These are phyloP conservation scores for Bombus soroeensis DNA, from an alignment of 1,140 invertebrate genomes.

Conservation along the genomic window DNA sequence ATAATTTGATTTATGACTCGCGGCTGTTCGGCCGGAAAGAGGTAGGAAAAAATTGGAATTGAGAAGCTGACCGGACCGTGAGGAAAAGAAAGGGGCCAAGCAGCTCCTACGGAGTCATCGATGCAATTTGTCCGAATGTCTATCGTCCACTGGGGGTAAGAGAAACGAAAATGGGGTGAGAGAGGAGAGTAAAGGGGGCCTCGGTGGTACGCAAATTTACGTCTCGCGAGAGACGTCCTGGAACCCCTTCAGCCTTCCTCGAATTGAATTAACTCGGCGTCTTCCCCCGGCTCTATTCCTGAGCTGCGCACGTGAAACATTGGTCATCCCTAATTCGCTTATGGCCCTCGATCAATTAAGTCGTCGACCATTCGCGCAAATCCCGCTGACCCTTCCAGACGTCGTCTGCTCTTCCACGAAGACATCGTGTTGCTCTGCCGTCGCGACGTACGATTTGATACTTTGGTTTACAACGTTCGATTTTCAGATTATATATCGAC, in stretches of 20 bases:
- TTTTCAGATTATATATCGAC: not conserved
- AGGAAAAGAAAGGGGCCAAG: constrained; percentile 52
- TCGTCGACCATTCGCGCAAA: constrained; percentile 69
- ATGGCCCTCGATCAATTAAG: constrained; percentile 72
- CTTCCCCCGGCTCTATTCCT: constrained; percentile 66
- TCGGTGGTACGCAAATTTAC: constrained; percentile 70
- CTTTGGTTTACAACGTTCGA: not conserved
- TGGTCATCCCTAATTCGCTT: constrained; percentile 74
- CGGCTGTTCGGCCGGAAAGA: constrained; percentile 11
- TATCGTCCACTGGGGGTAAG: constrained; percentile 38
- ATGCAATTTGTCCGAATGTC: constrained; percentile 71
- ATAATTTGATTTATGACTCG: constrained; percentile 80
- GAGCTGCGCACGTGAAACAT: constrained; percentile 67
- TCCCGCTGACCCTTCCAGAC: constrained; percentile 58
- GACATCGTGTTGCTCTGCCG: constrained; percentile 30
- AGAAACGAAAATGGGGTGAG: not conserved
- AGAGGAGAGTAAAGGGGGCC: not conserved
- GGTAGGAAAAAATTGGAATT: not conserved
- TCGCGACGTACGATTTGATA: no score
- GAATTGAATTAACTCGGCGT: constrained; percentile 69
- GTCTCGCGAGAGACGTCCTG: constrained; percentile 68
- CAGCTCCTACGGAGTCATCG: constrained; percentile 59
- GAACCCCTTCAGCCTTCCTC: constrained; percentile 65
- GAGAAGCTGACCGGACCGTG: not conserved
- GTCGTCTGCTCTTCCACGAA: constrained; percentile 23